Conservation (phyloP, 2,113 vertebrate genomes). For the Poecilia latipinna region DNA sequence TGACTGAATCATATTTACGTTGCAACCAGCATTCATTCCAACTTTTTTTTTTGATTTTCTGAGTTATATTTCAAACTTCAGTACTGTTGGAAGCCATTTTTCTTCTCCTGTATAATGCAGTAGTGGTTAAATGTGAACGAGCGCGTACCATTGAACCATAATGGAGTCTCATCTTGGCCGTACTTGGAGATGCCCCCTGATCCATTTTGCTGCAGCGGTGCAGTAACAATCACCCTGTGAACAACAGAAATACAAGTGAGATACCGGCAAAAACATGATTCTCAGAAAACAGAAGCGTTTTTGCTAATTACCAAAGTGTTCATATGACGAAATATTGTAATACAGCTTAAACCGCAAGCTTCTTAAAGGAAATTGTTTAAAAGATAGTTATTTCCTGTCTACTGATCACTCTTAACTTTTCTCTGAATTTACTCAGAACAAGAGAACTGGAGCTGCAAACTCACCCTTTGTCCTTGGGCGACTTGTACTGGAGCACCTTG, state of each 20-base stretch:
- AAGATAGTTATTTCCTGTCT: background rate
- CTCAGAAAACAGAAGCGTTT: accelerated
- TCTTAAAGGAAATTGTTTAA: accelerated
- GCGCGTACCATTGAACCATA: conserved; percentile 50
- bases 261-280: background rate
- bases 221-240: conserved; percentile 64
- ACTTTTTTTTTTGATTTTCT: background rate
- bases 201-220: conserved; percentile 69
- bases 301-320: background rate
- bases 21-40: background rate
- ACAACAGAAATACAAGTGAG: background rate
- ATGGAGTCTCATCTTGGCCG: accelerated
- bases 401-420: too few species aligned
- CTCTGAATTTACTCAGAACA: background rate
- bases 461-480: conserved; percentile 52
- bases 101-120: background rate
- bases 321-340: background rate
- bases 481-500: conserved; percentile 65
- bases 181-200: conserved; percentile 55
- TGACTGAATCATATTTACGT: too few species aligned
- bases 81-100: too few species aligned
- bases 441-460: background rate
- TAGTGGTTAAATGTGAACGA: accelerated
- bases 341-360: background rate
- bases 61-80: background rate